These are phyloP conservation scores for Synanthedon vespiformis DNA, from an alignment of 2,888 invertebrate genomes.

Conservation along the genomic window DNA sequence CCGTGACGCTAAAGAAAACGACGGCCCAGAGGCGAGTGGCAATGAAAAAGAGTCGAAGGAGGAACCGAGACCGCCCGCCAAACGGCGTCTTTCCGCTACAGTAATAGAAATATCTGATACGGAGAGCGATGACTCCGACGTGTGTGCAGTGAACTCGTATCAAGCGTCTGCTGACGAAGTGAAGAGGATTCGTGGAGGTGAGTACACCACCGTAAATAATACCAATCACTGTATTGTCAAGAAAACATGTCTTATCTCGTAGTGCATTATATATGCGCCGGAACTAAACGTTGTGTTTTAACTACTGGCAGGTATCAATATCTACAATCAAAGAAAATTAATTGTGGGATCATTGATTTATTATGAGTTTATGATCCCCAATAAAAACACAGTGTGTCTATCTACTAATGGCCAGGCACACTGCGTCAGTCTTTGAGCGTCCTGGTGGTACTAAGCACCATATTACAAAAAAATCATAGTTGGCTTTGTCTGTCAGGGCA, in stretches of 20 bases:
- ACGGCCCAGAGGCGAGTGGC: constrained; percentile 18
- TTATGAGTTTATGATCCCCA: too few species aligned
- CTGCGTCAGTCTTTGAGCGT: too few species aligned
- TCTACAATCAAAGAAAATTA: neutral
- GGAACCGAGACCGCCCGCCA: constrained; percentile 46
- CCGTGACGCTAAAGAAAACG: constrained; percentile 25
- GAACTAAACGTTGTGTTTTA: constrained; percentile 16
- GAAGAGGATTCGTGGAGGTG: constrained; percentile 60
- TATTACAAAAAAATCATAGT: too few species aligned
- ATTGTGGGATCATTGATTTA: too few species aligned
- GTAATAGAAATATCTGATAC: constrained; percentile 64
- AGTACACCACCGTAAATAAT: constrained; percentile 8
- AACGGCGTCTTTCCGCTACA: constrained; percentile 34
- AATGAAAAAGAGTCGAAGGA: constrained; percentile 19
- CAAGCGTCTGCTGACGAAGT: constrained; percentile 64
- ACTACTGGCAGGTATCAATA: neutral
- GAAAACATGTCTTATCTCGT: neutral
- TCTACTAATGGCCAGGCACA: too few species aligned
- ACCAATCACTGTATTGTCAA: neutral
- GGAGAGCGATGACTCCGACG: constrained; percentile 62
- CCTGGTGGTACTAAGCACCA: too few species aligned
- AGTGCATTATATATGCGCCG: constrained; percentile 28
- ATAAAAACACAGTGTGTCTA: too few species aligned
- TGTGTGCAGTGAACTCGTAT: constrained; percentile 63
- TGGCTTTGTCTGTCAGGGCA: too few species aligned